Evolutionary conservation across 2,113 vertebrate species (phyloP).

Genomic region (Gulo gulo): DNA sequence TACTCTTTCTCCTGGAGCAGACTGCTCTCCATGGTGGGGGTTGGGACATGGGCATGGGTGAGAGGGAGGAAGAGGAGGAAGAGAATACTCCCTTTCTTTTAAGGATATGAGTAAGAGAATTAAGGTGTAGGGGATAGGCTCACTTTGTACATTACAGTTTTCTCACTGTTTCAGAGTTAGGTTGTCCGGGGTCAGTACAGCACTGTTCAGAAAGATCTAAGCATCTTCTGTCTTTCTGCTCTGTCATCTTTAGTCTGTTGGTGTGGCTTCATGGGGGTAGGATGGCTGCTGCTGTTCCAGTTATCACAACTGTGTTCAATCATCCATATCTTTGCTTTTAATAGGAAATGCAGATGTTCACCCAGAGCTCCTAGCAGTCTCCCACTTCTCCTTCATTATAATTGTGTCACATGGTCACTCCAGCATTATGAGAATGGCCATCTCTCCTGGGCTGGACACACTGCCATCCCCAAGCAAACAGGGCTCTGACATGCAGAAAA

Average conservation of each 20-base stretch:
- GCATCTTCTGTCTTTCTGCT: not conserved
- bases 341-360: not conserved
- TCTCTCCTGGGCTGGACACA: not conserved
- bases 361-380: not conserved
- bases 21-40: not conserved
- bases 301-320: not conserved
- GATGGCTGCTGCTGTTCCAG: not conserved
- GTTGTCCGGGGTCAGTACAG: not conserved
- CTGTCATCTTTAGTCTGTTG: not conserved
- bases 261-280: not conserved
- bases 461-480: not conserved
- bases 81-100: not conserved
- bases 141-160: not conserved
- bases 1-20: not conserved
- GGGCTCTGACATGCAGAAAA: not conserved
- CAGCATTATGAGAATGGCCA: not conserved
- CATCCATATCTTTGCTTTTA: not conserved
- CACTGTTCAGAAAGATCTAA: not conserved
- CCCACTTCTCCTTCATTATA: not conserved
- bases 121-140: not conserved
- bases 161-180: not conserved
- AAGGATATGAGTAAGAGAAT: not conserved
- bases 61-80: not conserved
- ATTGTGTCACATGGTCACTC: not conserved
- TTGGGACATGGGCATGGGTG: not conserved